phyloP scores from a whole-genome alignment of 2,113 vertebrate species.

The Chunga burmeisteri region DNA sequence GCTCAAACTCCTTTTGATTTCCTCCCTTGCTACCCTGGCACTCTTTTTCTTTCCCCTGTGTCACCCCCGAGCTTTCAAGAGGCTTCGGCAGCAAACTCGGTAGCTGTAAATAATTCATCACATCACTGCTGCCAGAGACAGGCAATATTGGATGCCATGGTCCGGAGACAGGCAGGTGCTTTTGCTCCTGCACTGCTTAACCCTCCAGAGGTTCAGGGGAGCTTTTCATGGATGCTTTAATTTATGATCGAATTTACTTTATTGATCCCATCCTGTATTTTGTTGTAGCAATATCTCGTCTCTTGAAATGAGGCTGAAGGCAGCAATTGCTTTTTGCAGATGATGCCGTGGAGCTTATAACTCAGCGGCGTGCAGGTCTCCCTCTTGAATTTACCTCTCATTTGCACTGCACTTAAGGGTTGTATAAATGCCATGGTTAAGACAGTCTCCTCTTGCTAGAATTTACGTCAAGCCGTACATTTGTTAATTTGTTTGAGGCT shows the following conservation, averaged over 20 bases:
- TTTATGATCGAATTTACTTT: neutral
- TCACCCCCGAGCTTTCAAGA: neutral
- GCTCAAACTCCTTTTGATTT: neutral
- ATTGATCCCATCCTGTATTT: neutral
- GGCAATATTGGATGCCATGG: rapidly evolving
- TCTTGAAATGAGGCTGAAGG: neutral
- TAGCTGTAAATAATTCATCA: neutral
- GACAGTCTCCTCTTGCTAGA: neutral
- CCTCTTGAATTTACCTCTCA: neutral
- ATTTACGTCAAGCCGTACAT: neutral
- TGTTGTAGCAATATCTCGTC: neutral
- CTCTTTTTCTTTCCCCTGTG: neutral
- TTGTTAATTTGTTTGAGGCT: neutral
- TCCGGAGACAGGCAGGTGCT: neutral
- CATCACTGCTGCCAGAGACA: neutral
- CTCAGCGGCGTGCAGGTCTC: neutral
- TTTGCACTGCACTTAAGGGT: neutral
- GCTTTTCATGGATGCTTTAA: neutral
- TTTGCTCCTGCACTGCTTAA: neutral
- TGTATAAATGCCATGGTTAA: neutral
- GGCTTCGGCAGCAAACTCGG: neutral
- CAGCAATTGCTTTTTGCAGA: neutral
- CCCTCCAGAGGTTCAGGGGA: neutral
- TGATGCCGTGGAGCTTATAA: neutral
- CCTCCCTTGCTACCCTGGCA: neutral